Conservation (phyloP, 2,113 vertebrate genomes). For the Mus musculus region GRCm39 chr3:145031001-145031500, state of each 20-base stretch:
- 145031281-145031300: too few species aligned
- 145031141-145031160: background rate
- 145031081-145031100: background rate
- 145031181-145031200: too few species aligned
- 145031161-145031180: rapidly evolving
- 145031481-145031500: slow-evolving; percentile 93
- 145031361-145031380: background rate
- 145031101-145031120: background rate
- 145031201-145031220: background rate
- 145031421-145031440: slow-evolving; percentile 57
- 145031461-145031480: slow-evolving; percentile 94
- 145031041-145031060: too few species aligned
- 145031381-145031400: background rate
- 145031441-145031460: slow-evolving; percentile 97
- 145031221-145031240: background rate
- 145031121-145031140: background rate
- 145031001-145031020: background rate
- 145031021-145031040: background rate
- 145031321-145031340: slow-evolving; percentile 35
- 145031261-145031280: too few species aligned
- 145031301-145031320: background rate
- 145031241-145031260: too few species aligned
- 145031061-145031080: too few species aligned
- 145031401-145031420: background rate
- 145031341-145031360: background rate